Base-by-base conservation (phyloP, 2,888 invertebrate genomes). In the Tuberolachnus salignus region DNA sequence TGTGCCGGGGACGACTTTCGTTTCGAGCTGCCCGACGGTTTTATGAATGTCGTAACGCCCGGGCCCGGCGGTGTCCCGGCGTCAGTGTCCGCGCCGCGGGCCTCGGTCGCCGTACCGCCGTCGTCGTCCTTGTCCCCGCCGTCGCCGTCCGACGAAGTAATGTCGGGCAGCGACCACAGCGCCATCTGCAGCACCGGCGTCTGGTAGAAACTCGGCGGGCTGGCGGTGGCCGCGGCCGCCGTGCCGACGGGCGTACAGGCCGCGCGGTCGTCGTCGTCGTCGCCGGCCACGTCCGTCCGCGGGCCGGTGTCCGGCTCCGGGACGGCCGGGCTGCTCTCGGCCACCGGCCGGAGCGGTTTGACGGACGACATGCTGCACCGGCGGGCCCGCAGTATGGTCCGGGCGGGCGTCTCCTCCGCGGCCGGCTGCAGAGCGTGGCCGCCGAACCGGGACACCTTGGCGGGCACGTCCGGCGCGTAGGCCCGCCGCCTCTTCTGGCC, bases 151-250 rank as follows among this genome's bases (percentile, higher is more conserved):
- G n/a, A 66, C n/a, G n/a, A n/a, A n/a, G n/a, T n/a, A 16, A 8
- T n/a, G 23, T 13, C 34, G 67, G 14, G 14, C 34, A 13, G 19
- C 51, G 19, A 23, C 55, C 26, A 8, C 13, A n/a, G 11, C 2
- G 42, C n/a, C 42, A 21, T 73, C 53, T 53, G 73, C 73, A 64
- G 73, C 73, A 64, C 53, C n/a, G 73, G 73, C 0, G 73, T 73
- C 23, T 63, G 42, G 16, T 73, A 73, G n/a, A 53, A 42, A 16
- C 73, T 73, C 0, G 51, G 42, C 16, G 73, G 26, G 19, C 61
- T 73, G n/a, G 19, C 73, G 9, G n/a, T n/a, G n/a, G 21, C 42
- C n/a, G 8, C 59, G 11, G 11, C 46, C 10, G 14, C 55, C 19
- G 66, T 34, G 1, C 46, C 55, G 16, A 26, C 55, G 3, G 75